A percentile compares a stretch with the other conserved stretches of the same genome.
phyloP scores from a whole-genome alignment of 2,888 invertebrate genomes.

The Drosophila nr. medialis region DNA sequence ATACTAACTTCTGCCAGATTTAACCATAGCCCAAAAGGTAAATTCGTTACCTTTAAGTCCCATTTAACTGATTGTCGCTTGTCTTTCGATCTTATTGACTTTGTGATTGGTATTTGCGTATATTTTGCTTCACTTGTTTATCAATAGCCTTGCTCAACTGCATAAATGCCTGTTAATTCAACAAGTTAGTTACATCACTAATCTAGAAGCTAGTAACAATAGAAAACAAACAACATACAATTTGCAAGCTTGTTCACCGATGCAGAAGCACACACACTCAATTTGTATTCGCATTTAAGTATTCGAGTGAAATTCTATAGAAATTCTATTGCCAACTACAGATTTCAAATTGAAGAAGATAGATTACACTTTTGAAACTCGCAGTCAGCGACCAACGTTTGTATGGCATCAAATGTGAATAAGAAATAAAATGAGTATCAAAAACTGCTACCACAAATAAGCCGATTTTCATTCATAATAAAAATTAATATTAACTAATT shows the following conservation, averaged over 20 bases:
- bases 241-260: slow-evolving; percentile 16
- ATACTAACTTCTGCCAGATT: neutral
- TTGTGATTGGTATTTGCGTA: slow-evolving; percentile 1
- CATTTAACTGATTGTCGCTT: slow-evolving; percentile 2
- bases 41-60: neutral
- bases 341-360: neutral
- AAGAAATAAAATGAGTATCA: neutral
- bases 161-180: neutral
- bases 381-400: neutral
- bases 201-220: neutral
- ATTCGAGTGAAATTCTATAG: slow-evolving; percentile 13
- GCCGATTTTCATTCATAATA: neutral
- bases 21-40: neutral
- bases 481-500: neutral
- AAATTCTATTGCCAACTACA: slow-evolving; percentile 3
- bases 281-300: slow-evolving; percentile 14
- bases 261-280: slow-evolving; percentile 11
- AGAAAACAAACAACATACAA: slow-evolving; percentile 6
- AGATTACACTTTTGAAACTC: neutral
- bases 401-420: neutral
- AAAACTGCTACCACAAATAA: neutral
- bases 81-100: slow-evolving; percentile 1
- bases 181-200: slow-evolving; percentile 6
- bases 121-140: neutral
- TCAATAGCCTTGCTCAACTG: neutral